Conservation (phyloP, 2,888 invertebrate species). For the Phengaris alcon region DNA sequence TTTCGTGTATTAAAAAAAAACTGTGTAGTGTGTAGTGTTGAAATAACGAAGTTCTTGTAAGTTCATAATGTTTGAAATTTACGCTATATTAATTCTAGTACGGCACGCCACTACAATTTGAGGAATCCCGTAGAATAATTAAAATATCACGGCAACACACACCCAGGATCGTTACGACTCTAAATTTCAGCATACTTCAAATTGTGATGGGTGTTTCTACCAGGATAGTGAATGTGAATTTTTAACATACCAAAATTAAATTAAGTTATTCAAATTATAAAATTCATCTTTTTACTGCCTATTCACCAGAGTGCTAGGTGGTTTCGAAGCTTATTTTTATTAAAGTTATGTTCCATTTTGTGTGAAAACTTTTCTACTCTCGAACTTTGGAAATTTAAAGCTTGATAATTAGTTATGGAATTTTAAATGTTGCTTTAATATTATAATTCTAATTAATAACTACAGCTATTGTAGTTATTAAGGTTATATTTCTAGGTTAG, state of each 20-base stretch:
- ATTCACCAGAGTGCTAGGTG: neutral
- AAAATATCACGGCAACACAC: slow-evolving; percentile 28
- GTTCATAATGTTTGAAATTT: slow-evolving; percentile 8
- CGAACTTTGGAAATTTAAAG: neutral
- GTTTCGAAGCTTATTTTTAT: slow-evolving; percentile 6
- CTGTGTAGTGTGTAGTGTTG: neutral
- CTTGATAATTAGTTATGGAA: neutral
- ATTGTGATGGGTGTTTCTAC: slow-evolving; percentile 26
- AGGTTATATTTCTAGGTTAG: no score
- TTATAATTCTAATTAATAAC: neutral
- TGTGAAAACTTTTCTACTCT: slow-evolving; percentile 23
- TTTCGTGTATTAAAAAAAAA: neutral
- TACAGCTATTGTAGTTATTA: neutral
- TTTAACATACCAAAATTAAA: slow-evolving; percentile 24
- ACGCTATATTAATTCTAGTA: slow-evolving; percentile 23
- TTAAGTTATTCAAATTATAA: slow-evolving; percentile 15
- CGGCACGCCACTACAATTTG: slow-evolving; percentile 17
- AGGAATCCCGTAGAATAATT: slow-evolving; percentile 25
- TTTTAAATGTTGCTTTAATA: slow-evolving; percentile 3
- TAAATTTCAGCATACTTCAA: slow-evolving; percentile 26
- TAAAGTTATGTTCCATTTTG: slow-evolving; percentile 26
- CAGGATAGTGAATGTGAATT: slow-evolving; percentile 22
- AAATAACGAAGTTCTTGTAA: slow-evolving; percentile 7
- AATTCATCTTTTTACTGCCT: neutral
- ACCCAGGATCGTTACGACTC: slow-evolving; percentile 25